Evolutionary conservation across 1,140 invertebrate genomes (phyloP).

Genomic region (Drosophila pectinifera): DNA sequence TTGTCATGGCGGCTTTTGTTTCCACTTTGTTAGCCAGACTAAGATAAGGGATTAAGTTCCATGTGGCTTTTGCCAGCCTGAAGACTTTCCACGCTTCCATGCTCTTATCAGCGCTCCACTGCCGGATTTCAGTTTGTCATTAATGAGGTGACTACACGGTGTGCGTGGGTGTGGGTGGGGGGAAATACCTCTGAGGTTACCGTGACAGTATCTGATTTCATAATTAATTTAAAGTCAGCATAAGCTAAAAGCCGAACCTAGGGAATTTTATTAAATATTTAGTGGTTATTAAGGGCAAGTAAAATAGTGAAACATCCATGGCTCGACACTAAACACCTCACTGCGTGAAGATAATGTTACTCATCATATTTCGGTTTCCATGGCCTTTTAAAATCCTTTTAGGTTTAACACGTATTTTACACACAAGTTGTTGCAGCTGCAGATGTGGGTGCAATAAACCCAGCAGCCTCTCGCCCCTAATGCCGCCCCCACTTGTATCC

Average conservation of each 20-base stretch:
- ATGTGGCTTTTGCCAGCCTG: constrained; percentile 3
- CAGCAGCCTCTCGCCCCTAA: background rate
- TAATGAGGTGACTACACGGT: constrained; percentile 24
- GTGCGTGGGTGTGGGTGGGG: background rate
- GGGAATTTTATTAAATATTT: background rate
- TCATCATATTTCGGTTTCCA: background rate
- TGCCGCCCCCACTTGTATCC: constrained; percentile 7
- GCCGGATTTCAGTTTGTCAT: constrained; percentile 19
- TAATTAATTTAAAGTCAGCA: constrained; percentile 9
- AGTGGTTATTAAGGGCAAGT: too few relatives aligned
- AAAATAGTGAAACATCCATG: background rate
- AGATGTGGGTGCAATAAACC: constrained; percentile 6
- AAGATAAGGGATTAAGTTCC: constrained; percentile 42
- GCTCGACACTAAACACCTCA: constrained; percentile 3
- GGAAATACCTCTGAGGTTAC: background rate
- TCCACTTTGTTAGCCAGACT: constrained; percentile 28
- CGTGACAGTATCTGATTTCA: constrained; percentile 3
- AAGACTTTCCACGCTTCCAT: constrained; percentile 8
- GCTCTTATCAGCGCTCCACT: constrained; percentile 10
- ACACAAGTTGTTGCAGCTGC: constrained; percentile 13
- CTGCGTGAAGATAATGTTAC: constrained; percentile 2
- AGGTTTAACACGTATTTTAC: constrained; percentile 23
- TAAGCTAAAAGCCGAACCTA: background rate
- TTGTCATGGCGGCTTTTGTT: constrained; percentile 28
- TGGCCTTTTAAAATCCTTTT: constrained; percentile 25